These are phyloP conservation scores for Gallinago undulata DNA, from an alignment of 2,113 vertebrate genomes.

Conservation along the genomic window DNA sequence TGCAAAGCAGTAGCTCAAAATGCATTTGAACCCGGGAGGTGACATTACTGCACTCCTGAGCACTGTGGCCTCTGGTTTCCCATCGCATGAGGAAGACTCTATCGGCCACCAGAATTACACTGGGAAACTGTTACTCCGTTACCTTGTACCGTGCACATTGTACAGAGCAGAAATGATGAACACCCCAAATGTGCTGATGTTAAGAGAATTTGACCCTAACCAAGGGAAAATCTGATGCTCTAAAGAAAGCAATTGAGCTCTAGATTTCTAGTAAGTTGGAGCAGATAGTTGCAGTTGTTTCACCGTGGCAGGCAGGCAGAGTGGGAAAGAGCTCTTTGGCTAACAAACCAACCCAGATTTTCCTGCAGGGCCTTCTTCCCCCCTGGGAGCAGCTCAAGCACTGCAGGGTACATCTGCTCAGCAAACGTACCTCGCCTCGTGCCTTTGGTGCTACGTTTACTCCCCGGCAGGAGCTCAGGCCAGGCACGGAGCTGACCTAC, in stretches of 20 bases:
- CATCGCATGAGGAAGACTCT: not conserved
- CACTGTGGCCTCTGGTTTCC: not conserved
- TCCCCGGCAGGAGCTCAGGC: not conserved
- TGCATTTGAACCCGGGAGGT: not conserved
- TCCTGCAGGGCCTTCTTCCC: not conserved
- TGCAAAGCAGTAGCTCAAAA: not conserved
- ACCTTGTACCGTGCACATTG: not conserved
- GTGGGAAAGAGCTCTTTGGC: not conserved
- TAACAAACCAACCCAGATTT: not conserved
- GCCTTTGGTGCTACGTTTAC: not conserved
- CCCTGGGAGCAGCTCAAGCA: not conserved
- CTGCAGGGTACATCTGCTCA: not conserved
- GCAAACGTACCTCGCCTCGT: accelerated
- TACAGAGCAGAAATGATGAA: not conserved
- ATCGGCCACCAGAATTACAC: not conserved
- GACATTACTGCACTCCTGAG: not conserved
- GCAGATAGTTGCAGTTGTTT: not conserved
- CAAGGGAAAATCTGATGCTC: not conserved
- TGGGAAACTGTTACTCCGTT: not conserved
- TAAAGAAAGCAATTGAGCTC: not conserved
- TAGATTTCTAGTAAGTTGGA: not conserved
- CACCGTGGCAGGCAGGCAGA: not conserved
- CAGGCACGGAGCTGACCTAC: not conserved
- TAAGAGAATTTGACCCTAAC: not conserved
- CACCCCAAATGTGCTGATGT: not conserved